Evolutionary conservation across 2,113 vertebrate species (phyloP).

Genomic region (Ageneiosus marmoratus): DNA sequence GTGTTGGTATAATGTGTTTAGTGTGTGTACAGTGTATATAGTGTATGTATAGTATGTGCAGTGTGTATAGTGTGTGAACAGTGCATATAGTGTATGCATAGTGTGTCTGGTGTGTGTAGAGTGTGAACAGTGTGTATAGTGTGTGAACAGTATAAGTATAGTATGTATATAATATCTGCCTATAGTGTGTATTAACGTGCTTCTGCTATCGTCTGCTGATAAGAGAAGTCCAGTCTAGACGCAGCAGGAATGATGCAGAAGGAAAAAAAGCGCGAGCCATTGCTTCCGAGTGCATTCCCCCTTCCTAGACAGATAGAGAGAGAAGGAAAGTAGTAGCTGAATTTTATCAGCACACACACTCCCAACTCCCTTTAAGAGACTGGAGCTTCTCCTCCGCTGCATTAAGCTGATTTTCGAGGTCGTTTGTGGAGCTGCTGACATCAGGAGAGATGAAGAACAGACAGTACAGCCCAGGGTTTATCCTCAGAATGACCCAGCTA

Average conservation of each 20-base stretch:
- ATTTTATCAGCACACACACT: constrained; percentile 29
- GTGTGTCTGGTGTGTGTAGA: no score
- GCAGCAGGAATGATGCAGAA: not conserved
- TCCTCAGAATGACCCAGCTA: constrained; percentile 28
- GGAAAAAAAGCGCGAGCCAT: not conserved
- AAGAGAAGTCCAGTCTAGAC: constrained; percentile 10
- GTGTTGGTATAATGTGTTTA: no score
- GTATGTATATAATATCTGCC: no score
- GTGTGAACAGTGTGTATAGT: no score
- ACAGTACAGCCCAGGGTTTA: constrained; percentile 28
- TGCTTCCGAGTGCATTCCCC: constrained; percentile 13
- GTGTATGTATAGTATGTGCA: no score
- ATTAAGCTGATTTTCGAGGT: not conserved
- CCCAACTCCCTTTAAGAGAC: constrained; percentile 2
- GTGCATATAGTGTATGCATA: no score
- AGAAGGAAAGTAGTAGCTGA: constrained; percentile 21
- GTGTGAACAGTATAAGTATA: no score
- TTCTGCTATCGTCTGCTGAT: constrained; percentile 12
- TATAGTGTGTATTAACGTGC: not conserved
- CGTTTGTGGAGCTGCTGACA: constrained; percentile 38
- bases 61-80: no score
- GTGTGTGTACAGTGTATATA: no score
- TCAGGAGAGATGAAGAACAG: constrained; percentile 41
- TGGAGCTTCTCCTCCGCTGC: constrained; percentile 21
- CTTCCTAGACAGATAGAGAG: not conserved